Evolutionary conservation across 2,797 vertebrate species (phyloP).

Genomic region (Galaxias olidus): DNA sequence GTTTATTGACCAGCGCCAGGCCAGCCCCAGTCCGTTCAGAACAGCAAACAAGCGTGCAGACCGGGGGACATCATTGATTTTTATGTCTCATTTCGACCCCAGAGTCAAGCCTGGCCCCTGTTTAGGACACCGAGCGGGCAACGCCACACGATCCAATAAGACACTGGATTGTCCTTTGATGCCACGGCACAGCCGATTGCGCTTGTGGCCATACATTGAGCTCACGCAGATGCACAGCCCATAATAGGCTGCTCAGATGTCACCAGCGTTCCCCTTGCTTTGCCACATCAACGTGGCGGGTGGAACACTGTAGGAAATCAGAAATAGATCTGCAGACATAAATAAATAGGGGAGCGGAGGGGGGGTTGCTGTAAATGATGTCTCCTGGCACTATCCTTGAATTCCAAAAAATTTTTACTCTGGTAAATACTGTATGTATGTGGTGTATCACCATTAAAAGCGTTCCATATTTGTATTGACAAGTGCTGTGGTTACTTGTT

Average conservation of each 20-base stretch:
- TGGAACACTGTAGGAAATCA: conserved; percentile 54
- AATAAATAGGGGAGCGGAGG: conserved; percentile 64
- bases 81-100: conserved; percentile 40
- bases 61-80: conserved; percentile 55
- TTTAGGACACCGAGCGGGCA: conserved; percentile 32
- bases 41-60: conserved; percentile 35
- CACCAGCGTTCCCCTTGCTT: conserved; percentile 4
- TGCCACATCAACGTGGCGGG: conserved; percentile 56
- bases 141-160: conserved; percentile 44
- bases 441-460: too few species aligned
- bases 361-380: conserved; percentile 36
- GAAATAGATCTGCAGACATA: conserved; percentile 59
- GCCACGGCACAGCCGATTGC: conserved; percentile 37
- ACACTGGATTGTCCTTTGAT: conserved; percentile 35
- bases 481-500: too few species aligned
- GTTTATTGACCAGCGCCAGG: conserved; percentile 40
- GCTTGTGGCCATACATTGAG: conserved; percentile 30
- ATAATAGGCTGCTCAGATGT: conserved; percentile 42
- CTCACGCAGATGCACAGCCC: conserved; percentile 44
- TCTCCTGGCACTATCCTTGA: too few species aligned
- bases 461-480: too few species aligned
- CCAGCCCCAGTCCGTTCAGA: too few species aligned
- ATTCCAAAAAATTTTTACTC: too few species aligned
- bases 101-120: conserved; percentile 25
- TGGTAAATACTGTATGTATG: too few species aligned